Evolutionary conservation across 2,888 invertebrate genomes (phyloP), one percentile per base, ranked within the genome.

Genomic region (Meandrusa payeni): DNA sequence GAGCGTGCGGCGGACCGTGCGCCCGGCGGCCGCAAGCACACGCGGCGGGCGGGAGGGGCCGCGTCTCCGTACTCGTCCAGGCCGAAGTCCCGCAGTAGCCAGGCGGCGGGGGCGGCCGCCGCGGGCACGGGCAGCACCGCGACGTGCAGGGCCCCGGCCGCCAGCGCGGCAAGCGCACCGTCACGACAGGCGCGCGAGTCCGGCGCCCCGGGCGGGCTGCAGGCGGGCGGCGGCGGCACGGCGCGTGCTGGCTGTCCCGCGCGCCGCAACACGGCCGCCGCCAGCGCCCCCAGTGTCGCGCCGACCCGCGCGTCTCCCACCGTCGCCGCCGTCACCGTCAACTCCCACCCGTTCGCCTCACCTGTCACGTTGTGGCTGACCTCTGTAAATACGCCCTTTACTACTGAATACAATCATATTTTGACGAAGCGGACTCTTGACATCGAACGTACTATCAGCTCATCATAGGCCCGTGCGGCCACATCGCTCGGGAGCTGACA

Each of bases 21-120:
- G 79, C 59, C 11, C 78, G 75, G 46, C 69, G 64, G 19, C 12
- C 22, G 28, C 17, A 61, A 48, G 58, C 81, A 81, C 22, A 64
- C 53, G 40, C 79, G 71, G 41, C 70, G 70, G 44, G 62, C 41
- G 1, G 73, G 62, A 31, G 74, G 69, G 38, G 64, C 55, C 17
- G 67, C 71, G 52, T 75, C 76, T 2, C 76, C 76, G 5, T 76
- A 56, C 49, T 69, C 73, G 49, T 67, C 70, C 1, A 82, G 62
- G 2, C 76, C 76, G 24, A 54, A 58, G 48, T 77, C 77, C 24
- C 74, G 71, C 50, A 78, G 67, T 17, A 46, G 46, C 41, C 57
- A 58, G 3, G 57, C 48, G 17, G 54, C 43, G 5, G 62, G 64
- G 38, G 65, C 55, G 41, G 47, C 58, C 20, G 67, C 59, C 1